Conservation (phyloP, 2,113 vertebrate species). For the Paramisgurnus dabryanus region DNA sequence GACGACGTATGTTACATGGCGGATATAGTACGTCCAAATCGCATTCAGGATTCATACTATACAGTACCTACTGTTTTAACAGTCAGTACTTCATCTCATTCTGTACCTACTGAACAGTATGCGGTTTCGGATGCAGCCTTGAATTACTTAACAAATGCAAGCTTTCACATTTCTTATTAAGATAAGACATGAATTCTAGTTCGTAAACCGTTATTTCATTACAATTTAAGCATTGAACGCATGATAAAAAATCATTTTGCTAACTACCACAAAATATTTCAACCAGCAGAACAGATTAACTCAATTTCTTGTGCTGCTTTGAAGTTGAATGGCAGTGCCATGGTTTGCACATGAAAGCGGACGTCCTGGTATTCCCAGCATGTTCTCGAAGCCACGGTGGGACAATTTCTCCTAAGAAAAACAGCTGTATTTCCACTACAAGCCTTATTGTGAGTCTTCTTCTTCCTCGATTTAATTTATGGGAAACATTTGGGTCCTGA, state of each 20-base stretch:
- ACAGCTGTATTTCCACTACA: neutral
- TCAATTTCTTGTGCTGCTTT: conserved; percentile 49
- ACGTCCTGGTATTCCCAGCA: conserved; percentile 49
- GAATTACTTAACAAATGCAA: too few relatives aligned
- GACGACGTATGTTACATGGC: too few relatives aligned
- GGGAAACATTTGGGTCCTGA: neutral
- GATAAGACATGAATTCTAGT: neutral
- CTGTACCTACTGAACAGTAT: too few relatives aligned
- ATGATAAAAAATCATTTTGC: neutral
- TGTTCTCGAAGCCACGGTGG: conserved; percentile 24
- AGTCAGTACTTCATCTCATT: too few relatives aligned
- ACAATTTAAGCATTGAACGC: neutral
- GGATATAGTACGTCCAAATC: too few relatives aligned
- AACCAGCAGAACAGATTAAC: neutral
- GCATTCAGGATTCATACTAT: too few relatives aligned
- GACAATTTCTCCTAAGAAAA: conserved; percentile 33
- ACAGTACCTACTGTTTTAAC: too few relatives aligned
- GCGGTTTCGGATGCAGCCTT: too few relatives aligned
- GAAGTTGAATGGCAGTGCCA: conserved; percentile 49
- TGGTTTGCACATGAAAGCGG: conserved; percentile 53
- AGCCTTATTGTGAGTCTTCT: neutral
- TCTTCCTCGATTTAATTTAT: conserved; percentile 1
- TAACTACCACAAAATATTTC: neutral
- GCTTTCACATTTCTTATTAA: neutral
- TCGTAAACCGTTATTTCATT: neutral